Evolutionary conservation across 2,113 vertebrate species (phyloP), one percentile per base, ranked within the genome.

Genomic region (Podocnemis expansa): DNA sequence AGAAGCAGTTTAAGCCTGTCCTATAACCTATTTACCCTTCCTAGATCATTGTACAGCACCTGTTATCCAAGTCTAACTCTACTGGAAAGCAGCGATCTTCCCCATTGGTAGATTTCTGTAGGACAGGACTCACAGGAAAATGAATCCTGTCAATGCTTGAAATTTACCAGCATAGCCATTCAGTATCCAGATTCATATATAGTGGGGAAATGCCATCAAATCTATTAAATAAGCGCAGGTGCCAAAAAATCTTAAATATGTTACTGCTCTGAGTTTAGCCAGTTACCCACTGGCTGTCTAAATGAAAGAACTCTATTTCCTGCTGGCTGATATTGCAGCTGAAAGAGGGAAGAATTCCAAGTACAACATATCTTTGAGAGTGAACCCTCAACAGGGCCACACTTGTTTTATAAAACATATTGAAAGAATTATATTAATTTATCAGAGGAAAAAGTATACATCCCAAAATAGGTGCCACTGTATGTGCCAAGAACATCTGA

Each of bases 221-320:
- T 85, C 43, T 41, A 79, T 52, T 43, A 91, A 94, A 51, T 75
- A 85, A 97, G 63, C 51, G 75, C 34, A 56, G 82, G 78, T 96
- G 84, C 89, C 85, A 87, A 70, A 91, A 91, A 88, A 49, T 67
- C 79, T 95, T 85, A 85, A 85, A 84, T 78, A 79, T 12, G 31
- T 93, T 96, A 89, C 67, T 85, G 47, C 34, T 91, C 75, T 80
- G 75, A n/a, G n/a, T 92, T 91, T 76, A 93, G 80, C 92, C 91
- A 96, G 89, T 73, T 90, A 63, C 84, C 93, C 43, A 41, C 43
- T 94, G 75, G 34, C 95, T 97, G 89, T 95, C 89, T 95, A 92
- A 97, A 93, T 83, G 83, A 81, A 94, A 95, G 45, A 96, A 94
- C 34, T 79, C 94, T 91, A 88, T 95, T 97, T 96, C 54, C 41